Percentiles rank a stretch among this genome's conserved stretches.
phyloP scores from a whole-genome alignment of 2,888 invertebrate species.

The Bimastos eiseni region DNA sequence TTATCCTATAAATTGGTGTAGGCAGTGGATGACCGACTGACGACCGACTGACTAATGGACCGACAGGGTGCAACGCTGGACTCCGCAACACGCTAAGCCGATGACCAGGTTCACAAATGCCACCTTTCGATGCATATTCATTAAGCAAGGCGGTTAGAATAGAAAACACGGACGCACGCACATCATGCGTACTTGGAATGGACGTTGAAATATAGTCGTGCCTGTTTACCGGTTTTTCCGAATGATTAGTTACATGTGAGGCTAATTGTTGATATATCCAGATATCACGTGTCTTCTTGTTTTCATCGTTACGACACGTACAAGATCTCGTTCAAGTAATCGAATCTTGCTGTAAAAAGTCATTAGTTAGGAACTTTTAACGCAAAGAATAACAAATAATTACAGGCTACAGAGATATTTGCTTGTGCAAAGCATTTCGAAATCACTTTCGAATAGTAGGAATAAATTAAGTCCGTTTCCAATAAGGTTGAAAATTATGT shows the following conservation, averaged over 20 bases:
- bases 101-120: neutral
- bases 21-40: too few species aligned
- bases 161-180: neutral
- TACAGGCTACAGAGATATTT: neutral
- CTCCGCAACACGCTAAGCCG: neutral
- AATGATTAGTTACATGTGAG: neutral
- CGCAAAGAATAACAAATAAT: neutral
- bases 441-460: too few species aligned
- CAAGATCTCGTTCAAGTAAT: neutral
- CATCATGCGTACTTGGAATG: neutral
- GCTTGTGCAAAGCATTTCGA: too few species aligned
- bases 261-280: neutral
- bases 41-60: neutral
- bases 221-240: neutral
- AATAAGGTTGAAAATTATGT: neutral
- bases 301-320: neutral
- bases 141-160: neutral
- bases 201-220: neutral
- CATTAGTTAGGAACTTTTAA: neutral
- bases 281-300: neutral
- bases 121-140: neutral
- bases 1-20: neutral
- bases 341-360: neutral
- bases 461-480: too few species aligned
- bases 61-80: neutral